Percentiles rank a stretch among this genome's conserved stretches.
Conservation (phyloP, 2,888 invertebrate species). For the Caenorhabditis afra region DNA sequence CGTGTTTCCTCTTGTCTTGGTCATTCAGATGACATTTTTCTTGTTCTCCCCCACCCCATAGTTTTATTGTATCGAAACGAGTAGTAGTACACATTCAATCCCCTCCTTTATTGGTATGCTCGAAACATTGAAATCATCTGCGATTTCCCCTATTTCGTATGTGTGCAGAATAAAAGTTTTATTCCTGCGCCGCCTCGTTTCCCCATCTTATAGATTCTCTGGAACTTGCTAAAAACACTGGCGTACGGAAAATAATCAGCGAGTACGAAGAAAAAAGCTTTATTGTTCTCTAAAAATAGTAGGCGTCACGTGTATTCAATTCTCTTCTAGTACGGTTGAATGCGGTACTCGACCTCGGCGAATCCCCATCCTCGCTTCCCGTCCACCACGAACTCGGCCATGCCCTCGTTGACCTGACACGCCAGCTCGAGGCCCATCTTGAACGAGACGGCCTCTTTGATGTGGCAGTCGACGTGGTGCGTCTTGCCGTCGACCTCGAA, state of each 20-base stretch:
- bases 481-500: constrained; percentile 68
- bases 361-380: constrained; percentile 85
- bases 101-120: too few species aligned
- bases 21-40: constrained; percentile 13
- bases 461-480: constrained; percentile 67
- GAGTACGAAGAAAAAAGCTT: too few species aligned
- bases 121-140: too few species aligned
- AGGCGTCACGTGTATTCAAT: too few species aligned
- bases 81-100: too few species aligned
- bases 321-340: constrained; percentile 70
- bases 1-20: not conserved
- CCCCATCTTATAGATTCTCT: not conserved
- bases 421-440: constrained; percentile 76
- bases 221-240: not conserved
- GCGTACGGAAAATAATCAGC: too few species aligned
- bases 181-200: not conserved
- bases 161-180: too few species aligned
- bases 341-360: constrained; percentile 85
- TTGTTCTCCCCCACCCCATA: not conserved
- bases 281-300: too few species aligned
- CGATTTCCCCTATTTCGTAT: too few species aligned
- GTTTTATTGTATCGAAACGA: too few species aligned
- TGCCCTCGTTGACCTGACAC: constrained; percentile 80
- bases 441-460: constrained; percentile 70
- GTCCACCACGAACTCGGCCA: constrained; percentile 84